These are phyloP conservation scores for Scaptomyza pallida DNA, from an alignment of 1,140 invertebrate species.

Conservation along the genomic window DNA sequence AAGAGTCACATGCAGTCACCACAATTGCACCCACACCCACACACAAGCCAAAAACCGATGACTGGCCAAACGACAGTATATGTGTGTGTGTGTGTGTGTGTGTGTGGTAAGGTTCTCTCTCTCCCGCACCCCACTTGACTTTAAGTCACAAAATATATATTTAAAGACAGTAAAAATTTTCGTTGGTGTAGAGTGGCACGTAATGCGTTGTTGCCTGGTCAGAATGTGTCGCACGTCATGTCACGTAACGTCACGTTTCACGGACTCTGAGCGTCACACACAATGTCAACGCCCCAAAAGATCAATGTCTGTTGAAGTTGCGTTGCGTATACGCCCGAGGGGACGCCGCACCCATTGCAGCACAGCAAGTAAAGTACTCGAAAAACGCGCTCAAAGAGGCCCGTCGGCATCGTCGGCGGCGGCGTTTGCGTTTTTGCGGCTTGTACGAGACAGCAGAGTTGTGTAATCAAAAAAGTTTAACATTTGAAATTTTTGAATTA, in stretches of 20 bases:
- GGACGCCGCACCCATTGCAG: slow-evolving; percentile 3
- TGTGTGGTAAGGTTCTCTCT: neutral
- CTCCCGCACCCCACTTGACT: neutral
- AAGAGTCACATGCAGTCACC: neutral
- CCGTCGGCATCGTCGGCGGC: no score
- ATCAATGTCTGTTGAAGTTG: slow-evolving; percentile 62
- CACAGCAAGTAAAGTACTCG: neutral
- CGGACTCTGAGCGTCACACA: slow-evolving; percentile 29
- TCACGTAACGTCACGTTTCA: slow-evolving; percentile 50
- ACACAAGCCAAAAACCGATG: slow-evolving; percentile 35
- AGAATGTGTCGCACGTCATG: slow-evolving; percentile 57
- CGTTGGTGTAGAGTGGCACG: slow-evolving; percentile 40
- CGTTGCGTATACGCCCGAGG: slow-evolving; percentile 58
- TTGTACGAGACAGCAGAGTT: slow-evolving; percentile 21
- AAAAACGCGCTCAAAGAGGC: slow-evolving; percentile 6
- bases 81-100: no score
- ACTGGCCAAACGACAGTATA: slow-evolving; percentile 40
- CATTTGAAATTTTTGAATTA: slow-evolving; percentile 46
- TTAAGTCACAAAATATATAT: slow-evolving; percentile 21
- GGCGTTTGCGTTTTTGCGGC: neutral
- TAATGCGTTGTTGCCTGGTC: slow-evolving; percentile 44
- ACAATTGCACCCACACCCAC: neutral
- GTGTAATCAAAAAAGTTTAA: slow-evolving; percentile 59
- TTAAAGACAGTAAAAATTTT: slow-evolving; percentile 53
- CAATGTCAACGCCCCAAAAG: slow-evolving; percentile 64